phyloP scores from a whole-genome alignment of 2,113 vertebrate species.

The Burhinus bistriatus region DNA sequence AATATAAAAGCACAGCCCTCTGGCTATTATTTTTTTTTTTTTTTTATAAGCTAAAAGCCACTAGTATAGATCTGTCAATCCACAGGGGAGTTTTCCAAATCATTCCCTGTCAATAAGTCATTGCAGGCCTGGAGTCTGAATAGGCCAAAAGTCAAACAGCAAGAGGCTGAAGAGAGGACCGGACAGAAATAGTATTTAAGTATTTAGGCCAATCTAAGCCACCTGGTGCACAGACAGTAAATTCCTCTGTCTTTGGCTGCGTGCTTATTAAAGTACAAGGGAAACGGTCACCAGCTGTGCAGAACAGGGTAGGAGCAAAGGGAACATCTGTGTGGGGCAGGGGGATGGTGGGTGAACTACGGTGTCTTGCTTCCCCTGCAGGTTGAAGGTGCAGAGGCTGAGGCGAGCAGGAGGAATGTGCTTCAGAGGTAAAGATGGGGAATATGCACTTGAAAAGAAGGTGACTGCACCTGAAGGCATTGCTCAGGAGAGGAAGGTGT shows the following conservation, averaged over 20 bases:
- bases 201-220: neutral
- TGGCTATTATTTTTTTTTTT: neutral
- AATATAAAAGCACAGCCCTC: neutral
- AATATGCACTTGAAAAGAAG: neutral
- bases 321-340: rapidly evolving
- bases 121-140: neutral
- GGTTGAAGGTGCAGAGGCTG: neutral
- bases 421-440: neutral
- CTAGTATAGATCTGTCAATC: too few species aligned
- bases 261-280: neutral
- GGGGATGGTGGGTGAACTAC: neutral
- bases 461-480: conserved; percentile 3
- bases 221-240: neutral
- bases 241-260: neutral
- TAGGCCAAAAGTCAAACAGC: neutral
- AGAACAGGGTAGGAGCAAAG: neutral
- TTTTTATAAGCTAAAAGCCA: neutral
- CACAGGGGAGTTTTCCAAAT: neutral
- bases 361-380: neutral
- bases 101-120: rapidly evolving
- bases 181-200: neutral
- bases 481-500: neutral
- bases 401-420: neutral
- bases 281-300: neutral
- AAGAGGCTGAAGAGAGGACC: neutral